These are phyloP conservation scores for Trissolcus brochymenae DNA, from an alignment of 2,888 invertebrate genomes.

Conservation along the genomic window DNA sequence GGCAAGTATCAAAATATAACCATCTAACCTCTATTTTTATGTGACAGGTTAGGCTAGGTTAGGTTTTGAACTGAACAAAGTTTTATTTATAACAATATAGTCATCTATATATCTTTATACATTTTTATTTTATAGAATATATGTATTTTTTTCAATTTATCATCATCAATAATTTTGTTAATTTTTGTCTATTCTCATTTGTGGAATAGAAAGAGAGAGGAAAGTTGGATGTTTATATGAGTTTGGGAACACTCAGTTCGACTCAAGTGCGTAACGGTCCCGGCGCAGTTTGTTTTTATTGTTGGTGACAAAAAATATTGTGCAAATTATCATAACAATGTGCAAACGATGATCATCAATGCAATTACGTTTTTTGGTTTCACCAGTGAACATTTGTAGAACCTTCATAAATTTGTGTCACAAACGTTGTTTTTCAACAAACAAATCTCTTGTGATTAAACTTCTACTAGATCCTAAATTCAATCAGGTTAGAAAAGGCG, in stretches of 20 bases:
- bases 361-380: neutral
- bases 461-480: conserved; percentile 3
- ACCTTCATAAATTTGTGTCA: neutral
- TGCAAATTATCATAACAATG: too few species aligned
- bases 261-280: too few species aligned
- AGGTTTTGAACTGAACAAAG: too few species aligned
- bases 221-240: too few species aligned
- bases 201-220: too few species aligned
- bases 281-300: too few species aligned
- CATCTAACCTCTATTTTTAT: neutral
- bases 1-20: neutral
- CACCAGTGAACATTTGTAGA: neutral
- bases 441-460: conserved; percentile 4
- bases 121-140: neutral
- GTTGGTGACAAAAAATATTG: too few species aligned
- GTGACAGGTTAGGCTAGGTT: neutral
- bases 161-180: too few species aligned
- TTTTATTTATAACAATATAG: too few species aligned
- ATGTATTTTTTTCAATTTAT: neutral
- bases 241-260: too few species aligned
- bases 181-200: too few species aligned
- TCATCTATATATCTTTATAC: too few species aligned
- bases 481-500: conserved; percentile 49
- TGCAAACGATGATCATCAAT: neutral
- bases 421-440: neutral